Evolutionary conservation across 2,113 vertebrate genomes (phyloP).

Genomic region (Uropsilus gracilis): DNA sequence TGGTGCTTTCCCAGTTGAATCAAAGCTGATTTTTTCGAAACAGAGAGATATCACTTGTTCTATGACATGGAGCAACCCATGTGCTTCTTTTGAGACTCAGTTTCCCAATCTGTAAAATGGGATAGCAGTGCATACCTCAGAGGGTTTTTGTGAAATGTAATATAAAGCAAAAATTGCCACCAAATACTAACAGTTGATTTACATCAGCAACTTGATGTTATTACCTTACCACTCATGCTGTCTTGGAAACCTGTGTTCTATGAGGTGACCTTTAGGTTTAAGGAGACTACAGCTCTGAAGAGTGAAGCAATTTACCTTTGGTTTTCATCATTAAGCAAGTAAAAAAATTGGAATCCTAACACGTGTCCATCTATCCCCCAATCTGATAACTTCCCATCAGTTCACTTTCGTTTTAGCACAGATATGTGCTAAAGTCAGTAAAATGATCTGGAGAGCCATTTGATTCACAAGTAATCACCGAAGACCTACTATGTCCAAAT

Average conservation of each 20-base stretch:
- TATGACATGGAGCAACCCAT: not conserved
- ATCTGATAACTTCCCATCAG: not conserved
- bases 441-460: not conserved
- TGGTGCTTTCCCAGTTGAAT: not conserved
- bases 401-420: not conserved
- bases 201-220: not conserved
- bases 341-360: constrained; percentile 32
- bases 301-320: not conserved
- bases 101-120: not conserved
- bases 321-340: not conserved
- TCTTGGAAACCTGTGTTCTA: not conserved
- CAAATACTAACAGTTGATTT: not conserved
- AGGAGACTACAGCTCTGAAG: not conserved
- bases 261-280: not conserved
- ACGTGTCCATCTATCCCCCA: not conserved
- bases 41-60: not conserved
- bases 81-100: not conserved
- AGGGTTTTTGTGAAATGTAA: not conserved
- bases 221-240: not conserved
- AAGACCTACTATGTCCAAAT: not conserved
- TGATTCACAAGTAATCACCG: not conserved
- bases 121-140: not conserved
- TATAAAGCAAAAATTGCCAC: not conserved
- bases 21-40: not conserved
- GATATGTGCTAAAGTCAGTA: not conserved